A percentile compares a stretch with the other conserved stretches of the same genome.
Evolutionary conservation across 2,797 vertebrate genomes (phyloP).

Genomic region (Jordanella pulchra): DNA sequence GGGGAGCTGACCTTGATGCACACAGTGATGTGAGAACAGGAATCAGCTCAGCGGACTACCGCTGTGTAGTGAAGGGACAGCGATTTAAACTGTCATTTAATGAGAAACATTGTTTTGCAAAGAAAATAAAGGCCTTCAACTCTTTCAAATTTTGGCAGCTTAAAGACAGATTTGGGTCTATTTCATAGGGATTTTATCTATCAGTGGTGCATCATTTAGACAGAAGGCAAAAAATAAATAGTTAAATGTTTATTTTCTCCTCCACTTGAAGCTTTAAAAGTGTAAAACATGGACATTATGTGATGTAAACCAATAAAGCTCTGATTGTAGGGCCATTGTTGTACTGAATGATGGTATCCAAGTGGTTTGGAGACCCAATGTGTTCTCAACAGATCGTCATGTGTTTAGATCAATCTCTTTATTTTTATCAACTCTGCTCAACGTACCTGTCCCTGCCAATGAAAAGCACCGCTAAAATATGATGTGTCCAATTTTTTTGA

Average conservation of each 20-base stretch:
- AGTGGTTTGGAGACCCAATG: not conserved
- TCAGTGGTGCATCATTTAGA: not conserved
- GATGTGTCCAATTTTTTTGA: too few species aligned
- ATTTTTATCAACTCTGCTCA: not conserved
- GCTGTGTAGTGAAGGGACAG: conserved; percentile 7
- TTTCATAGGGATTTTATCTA: not conserved
- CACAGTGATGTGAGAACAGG: conserved; percentile 15
- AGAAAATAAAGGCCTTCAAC: not conserved
- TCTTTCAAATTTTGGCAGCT: not conserved
- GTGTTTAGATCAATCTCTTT: not conserved
- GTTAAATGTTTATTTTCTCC: not conserved
- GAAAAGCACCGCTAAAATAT: too few species aligned
- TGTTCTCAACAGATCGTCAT: not conserved
- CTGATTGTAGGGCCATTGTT: not conserved
- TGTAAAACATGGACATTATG: not conserved
- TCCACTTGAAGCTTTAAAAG: not conserved
- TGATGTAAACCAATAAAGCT: not conserved
- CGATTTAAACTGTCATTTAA: conserved; percentile 19
- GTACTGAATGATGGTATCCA: not conserved
- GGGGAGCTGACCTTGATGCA: conserved; percentile 35
- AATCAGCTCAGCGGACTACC: conserved; percentile 2
- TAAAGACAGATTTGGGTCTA: not conserved
- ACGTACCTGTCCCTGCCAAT: not conserved
- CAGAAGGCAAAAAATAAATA: not conserved
- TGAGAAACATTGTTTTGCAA: conserved; percentile 15